Evolutionary conservation across 2,888 invertebrate species (phyloP), one percentile per base, ranked within the genome.

Genomic region (Drosophila emarginata): DNA sequence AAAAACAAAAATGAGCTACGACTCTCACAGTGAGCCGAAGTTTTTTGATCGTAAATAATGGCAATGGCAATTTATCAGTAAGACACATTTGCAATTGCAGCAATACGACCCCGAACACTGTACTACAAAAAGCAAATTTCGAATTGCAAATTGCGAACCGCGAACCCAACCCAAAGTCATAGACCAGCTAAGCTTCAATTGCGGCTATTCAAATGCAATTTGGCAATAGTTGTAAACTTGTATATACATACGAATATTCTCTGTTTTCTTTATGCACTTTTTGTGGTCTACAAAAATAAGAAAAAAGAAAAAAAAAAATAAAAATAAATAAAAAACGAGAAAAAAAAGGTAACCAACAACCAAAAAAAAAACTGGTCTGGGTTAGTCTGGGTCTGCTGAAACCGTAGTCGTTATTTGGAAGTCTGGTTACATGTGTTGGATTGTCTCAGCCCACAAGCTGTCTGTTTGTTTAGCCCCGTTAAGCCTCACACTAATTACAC

Each of bases 401-500:
- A 56, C 52, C 64, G 53, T 28, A 32, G 67, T 59, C 63, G 63
- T 14, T 45, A 18, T 15, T 11, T 11, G 45, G 15, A 11, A 23
- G 23, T 26, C 26, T 26, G 26, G 26, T 4, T 26, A 32, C 32
- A 32, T 32, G 45, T 21, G 21, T 45, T 45, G 45, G 45, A 45
- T 18, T 45, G 58, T 53, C 66, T 62, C 62, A 51, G 67, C 68
- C 67, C 80, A 78, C 81, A 53, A 32, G 23, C 52, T 51, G 76
- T 67, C 80, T 67, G 85, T 84, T 81, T 78, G 85, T 69, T 82
- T 82, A 78, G 82, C 77, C 86, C 69, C 77, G 77, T 67, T 82
- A 82, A 82, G 86, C 83, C 86, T 64, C 83, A 80, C 80, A 82
- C 82, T 82, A 82, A 82, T 82, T 82, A 77, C 83, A 82, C 80